Conservation (phyloP, 2,888 invertebrate species). For the Metellina segmentata region DNA sequence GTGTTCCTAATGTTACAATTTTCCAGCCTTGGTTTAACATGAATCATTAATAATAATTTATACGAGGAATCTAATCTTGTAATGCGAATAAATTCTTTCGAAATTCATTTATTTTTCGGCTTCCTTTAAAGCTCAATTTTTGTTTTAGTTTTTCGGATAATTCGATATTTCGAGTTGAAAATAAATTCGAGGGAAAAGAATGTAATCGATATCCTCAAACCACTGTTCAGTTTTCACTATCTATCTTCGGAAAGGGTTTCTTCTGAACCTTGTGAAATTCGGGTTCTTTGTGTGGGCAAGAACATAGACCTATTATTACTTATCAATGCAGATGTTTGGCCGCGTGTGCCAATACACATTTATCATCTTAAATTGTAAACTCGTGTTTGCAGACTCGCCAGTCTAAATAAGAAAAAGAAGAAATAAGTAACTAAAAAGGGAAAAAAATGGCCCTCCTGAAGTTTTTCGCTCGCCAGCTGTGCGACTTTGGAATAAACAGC, state of each 20-base stretch:
- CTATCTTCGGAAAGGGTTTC: slow-evolving; percentile 23
- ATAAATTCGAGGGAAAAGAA: background rate
- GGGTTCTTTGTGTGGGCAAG: slow-evolving; percentile 4
- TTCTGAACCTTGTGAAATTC: slow-evolving; percentile 35
- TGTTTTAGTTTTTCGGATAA: background rate
- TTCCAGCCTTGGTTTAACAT: background rate
- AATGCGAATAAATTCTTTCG: background rate
- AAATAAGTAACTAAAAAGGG: slow-evolving; percentile 22
- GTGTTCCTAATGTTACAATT: background rate
- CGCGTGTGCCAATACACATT: slow-evolving; percentile 34
- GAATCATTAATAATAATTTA: background rate
- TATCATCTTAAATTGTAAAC: slow-evolving; percentile 72
- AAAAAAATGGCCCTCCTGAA: slow-evolving; percentile 30
- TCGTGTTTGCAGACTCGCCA: slow-evolving; percentile 54
- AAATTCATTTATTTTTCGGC: background rate
- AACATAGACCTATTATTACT: slow-evolving; percentile 39
- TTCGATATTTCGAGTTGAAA: background rate
- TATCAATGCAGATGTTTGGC: slow-evolving; percentile 69
- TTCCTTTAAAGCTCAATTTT: background rate
- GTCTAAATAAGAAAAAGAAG: slow-evolving; percentile 42
- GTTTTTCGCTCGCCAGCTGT: slow-evolving; percentile 71
- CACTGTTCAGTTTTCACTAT: background rate
- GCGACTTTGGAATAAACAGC: slow-evolving; percentile 68
- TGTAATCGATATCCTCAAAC: background rate
- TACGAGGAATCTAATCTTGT: background rate